These are phyloP conservation scores for Scolanthus callimorphus DNA, from an alignment of 92 coral and sea anemone species.

Conservation along the genomic window DNA sequence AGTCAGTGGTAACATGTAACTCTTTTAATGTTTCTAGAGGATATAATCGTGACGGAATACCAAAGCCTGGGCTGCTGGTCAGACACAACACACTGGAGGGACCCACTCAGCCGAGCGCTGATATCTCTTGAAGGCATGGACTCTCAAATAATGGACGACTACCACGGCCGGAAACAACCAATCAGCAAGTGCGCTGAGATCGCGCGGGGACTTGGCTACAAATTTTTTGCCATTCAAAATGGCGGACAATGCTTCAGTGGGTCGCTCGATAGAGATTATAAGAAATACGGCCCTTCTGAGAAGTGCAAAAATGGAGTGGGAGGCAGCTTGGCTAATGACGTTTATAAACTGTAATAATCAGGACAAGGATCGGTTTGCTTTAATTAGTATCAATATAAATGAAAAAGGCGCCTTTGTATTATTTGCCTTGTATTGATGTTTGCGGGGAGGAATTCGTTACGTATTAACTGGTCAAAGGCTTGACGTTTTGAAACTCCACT, in stretches of 20 bases:
- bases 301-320: conserved; percentile 82
- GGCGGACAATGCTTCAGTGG: conserved; percentile 97
- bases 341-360: conserved; percentile 54
- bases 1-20: too few species aligned
- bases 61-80: conserved; percentile 95
- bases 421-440: too few species aligned
- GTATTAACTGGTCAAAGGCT: too few species aligned
- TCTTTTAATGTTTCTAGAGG: too few species aligned
- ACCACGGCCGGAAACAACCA: conserved; percentile 73
- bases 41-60: conserved; percentile 92
- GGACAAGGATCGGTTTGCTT: too few species aligned
- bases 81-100: conserved; percentile 84
- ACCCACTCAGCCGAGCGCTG: conserved; percentile 73
- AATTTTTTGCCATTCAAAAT: conserved; percentile 89
- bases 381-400: too few species aligned
- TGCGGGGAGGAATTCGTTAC: too few species aligned
- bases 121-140: conserved; percentile 75
- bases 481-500: too few species aligned
- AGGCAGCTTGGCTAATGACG: conserved; percentile 88
- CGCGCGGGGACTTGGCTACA: conserved; percentile 73
- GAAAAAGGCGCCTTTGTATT: too few species aligned
- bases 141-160: conserved; percentile 50
- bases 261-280: conserved; percentile 36
- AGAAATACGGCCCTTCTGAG: conserved; percentile 86
- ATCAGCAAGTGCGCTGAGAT: conserved; percentile 95